A percentile compares a stretch with the other conserved stretches of the same genome.
phyloP scores from a whole-genome alignment of 1,140 invertebrate genomes.

The Drosophila pseudoananassae region DNA sequence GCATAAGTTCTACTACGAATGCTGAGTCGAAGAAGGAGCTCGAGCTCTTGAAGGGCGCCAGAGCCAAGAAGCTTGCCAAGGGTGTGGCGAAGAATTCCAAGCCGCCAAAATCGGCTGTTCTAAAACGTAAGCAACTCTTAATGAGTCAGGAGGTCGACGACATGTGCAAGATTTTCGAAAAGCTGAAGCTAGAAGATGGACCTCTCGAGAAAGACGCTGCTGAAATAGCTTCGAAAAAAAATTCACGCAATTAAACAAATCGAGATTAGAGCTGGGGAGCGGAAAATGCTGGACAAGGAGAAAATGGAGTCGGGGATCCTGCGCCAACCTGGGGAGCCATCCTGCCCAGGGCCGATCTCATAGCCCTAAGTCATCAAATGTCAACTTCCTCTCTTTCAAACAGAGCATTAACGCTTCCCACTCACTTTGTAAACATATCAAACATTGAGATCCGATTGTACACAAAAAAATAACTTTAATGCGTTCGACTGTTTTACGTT shows the following conservation, averaged over 20 bases:
- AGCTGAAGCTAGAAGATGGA: slow-evolving; percentile 20
- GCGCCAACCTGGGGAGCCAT: slow-evolving; percentile 31
- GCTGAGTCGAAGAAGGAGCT: too few relatives aligned
- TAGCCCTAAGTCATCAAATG: slow-evolving; percentile 14
- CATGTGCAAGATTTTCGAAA: slow-evolving; percentile 42
- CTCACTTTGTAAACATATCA: slow-evolving; percentile 25
- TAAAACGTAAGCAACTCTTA: too few relatives aligned
- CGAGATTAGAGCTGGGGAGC: slow-evolving; percentile 90
- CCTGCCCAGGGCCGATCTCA: slow-evolving; percentile 13
- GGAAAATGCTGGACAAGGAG: slow-evolving; percentile 94
- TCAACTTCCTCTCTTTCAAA: background rate
- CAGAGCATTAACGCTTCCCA: slow-evolving; percentile 13
- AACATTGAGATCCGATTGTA: slow-evolving; percentile 12
- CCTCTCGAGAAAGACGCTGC: slow-evolving; percentile 54
- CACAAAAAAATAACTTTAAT: too few relatives aligned
- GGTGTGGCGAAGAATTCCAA: slow-evolving; percentile 12
- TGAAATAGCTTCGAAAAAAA: slow-evolving; percentile 95
- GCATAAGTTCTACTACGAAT: too few relatives aligned
- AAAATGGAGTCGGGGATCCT: slow-evolving; percentile 87
- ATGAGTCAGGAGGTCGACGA: slow-evolving; percentile 13
- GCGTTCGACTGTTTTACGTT: too few relatives aligned
- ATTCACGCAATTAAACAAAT: slow-evolving; percentile 95
- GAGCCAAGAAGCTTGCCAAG: slow-evolving; percentile 50
- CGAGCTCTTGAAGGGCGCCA: slow-evolving; percentile 5
- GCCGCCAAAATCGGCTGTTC: too few relatives aligned